A percentile compares a stretch with the other conserved stretches of the same genome.
phyloP scores from a whole-genome alignment of 2,888 invertebrate genomes.

The Andrena trimmerana region DNA sequence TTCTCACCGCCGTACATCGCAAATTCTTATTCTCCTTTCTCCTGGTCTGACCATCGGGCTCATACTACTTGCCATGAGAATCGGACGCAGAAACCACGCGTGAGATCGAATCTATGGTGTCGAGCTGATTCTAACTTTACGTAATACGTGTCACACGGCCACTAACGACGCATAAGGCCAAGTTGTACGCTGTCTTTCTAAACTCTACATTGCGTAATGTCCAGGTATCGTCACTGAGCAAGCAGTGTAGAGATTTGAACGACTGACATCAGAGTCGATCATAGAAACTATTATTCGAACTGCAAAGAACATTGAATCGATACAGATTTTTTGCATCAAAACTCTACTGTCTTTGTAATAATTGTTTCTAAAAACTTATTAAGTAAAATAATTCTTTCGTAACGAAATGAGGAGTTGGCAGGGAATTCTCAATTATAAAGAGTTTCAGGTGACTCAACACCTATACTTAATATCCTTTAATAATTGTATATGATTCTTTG shows the following conservation, averaged over 20 bases:
- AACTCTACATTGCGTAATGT: conserved; percentile 37
- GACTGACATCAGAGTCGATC: conserved; percentile 21
- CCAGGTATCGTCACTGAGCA: conserved; percentile 33
- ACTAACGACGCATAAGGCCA: conserved; percentile 26
- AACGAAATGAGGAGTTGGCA: not conserved
- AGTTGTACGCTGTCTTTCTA: conserved; percentile 37
- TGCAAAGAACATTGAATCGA: not conserved
- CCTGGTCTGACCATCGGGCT: conserved; percentile 33
- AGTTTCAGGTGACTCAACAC: no score
- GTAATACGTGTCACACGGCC: conserved; percentile 22
- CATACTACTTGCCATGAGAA: conserved; percentile 29
- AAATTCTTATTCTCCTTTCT: conserved; percentile 26
- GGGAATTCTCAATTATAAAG: no score
- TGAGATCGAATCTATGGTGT: not conserved
- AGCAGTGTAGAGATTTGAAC: conserved; percentile 33
- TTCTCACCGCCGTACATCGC: not conserved
- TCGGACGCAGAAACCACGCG: not conserved
- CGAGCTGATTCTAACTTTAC: conserved; percentile 45
- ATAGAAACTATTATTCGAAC: not conserved
- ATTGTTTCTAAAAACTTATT: not conserved
- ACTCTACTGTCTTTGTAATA: not conserved
- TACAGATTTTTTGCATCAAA: not conserved
- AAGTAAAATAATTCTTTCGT: not conserved
- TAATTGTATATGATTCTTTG: not conserved
- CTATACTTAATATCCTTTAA: not conserved